phyloP scores from a whole-genome alignment of 2,888 invertebrate species.

The Thereva unica region DNA sequence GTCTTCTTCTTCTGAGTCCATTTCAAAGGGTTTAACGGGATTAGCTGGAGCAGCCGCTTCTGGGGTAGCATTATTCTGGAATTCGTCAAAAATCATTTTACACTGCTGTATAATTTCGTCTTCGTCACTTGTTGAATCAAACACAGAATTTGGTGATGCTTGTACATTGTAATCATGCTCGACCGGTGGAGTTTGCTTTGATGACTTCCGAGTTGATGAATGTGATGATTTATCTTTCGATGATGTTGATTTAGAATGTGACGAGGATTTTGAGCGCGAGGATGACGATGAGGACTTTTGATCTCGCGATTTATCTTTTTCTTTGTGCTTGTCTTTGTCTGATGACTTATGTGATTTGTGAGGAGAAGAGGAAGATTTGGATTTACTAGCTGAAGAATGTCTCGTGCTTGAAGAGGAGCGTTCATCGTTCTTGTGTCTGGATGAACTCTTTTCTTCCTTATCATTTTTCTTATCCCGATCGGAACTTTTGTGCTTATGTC shows the following conservation, averaged over 20 bases:
- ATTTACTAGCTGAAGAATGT: constrained; percentile 30
- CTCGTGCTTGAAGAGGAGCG: constrained; percentile 37
- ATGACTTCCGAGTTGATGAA: constrained; percentile 44
- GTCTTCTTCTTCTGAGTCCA: constrained; percentile 56
- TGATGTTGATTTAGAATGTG: constrained; percentile 6
- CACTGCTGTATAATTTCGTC: constrained; percentile 81
- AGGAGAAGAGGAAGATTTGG: constrained; percentile 25
- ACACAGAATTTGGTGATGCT: constrained; percentile 43
- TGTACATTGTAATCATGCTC: background rate
- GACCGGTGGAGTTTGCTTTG: constrained; percentile 46
- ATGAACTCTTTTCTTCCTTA: constrained; percentile 32
- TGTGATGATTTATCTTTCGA: constrained; percentile 25
- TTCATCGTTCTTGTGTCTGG: background rate
- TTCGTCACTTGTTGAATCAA: constrained; percentile 59
- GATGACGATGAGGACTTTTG: constrained; percentile 38
- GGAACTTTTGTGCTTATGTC: constrained; percentile 4
- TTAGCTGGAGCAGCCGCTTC: background rate
- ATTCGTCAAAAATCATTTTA: constrained; percentile 83
- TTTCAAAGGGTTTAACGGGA: constrained; percentile 4
- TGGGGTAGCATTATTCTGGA: constrained; percentile 56
- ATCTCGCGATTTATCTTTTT: constrained; percentile 21
- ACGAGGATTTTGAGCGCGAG: too few species aligned
- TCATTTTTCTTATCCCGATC: constrained; percentile 9
- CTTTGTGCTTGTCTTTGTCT: constrained; percentile 33
- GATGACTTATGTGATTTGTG: constrained; percentile 37